Evolutionary conservation across 2,797 vertebrate species (phyloP).

Genomic region (Myripristis jacobus): DNA sequence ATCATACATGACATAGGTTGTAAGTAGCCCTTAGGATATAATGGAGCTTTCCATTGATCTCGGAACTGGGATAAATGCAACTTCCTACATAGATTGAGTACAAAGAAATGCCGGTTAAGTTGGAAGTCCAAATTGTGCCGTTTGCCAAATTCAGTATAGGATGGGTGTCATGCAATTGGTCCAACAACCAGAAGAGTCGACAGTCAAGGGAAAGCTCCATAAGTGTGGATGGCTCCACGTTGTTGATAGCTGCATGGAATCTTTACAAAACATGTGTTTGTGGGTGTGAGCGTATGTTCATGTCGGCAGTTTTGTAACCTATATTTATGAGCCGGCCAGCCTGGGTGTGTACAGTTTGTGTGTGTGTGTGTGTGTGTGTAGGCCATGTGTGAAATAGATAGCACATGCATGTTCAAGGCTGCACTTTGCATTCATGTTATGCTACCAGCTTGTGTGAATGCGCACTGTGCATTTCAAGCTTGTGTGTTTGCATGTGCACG

Average conservation of each 20-base stretch:
- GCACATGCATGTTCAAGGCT: constrained; percentile 18
- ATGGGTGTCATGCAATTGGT: no score
- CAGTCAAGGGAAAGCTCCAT: no score
- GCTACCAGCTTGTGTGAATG: neutral
- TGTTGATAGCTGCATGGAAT: neutral
- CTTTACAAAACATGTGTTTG: neutral
- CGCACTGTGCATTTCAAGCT: neutral
- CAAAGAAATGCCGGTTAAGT: no score
- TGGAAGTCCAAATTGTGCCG: no score
- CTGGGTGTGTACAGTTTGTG: neutral
- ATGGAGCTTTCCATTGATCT: no score
- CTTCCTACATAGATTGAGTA: no score
- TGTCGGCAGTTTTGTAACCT: constrained; percentile 34
- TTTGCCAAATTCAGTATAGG: no score
- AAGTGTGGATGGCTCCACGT: constrained; percentile 3
- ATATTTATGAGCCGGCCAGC: neutral
- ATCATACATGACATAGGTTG: neutral
- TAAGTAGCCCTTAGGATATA: constrained; percentile 10
- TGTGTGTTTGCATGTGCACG: neutral
- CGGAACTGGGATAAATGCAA: no score
- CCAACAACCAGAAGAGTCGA: no score
- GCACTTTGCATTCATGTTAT: constrained; percentile 8
- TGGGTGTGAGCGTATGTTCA: constrained; percentile 9
- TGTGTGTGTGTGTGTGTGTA: neutral
- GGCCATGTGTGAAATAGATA: constrained; percentile 24